phyloP scores from a whole-genome alignment of 2,888 invertebrate genomes.

The Diplolepis rosae region DNA sequence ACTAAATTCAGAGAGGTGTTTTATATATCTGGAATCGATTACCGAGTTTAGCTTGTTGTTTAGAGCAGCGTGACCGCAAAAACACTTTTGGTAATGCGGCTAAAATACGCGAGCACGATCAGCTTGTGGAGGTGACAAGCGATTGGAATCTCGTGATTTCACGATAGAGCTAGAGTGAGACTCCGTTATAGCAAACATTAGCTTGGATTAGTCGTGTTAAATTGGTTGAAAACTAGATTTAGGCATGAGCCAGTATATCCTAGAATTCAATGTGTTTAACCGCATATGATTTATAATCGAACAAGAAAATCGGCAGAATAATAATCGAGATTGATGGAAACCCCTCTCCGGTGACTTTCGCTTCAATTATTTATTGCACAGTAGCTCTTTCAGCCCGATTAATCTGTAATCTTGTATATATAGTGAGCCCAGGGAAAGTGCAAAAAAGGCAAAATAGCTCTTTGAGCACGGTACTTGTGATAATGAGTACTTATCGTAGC shows the following conservation, averaged over 20 bases:
- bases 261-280: not conserved
- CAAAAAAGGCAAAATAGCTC: conserved; percentile 11
- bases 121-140: not conserved
- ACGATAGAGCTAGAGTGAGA: not conserved
- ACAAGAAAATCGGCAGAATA: conserved; percentile 4
- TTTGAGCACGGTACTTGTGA: conserved; percentile 8
- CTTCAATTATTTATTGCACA: conserved; percentile 27
- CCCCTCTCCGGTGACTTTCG: conserved; percentile 16
- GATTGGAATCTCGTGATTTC: conserved; percentile 5
- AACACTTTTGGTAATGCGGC: not conserved
- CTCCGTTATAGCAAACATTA: not conserved
- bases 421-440: conserved; percentile 14
- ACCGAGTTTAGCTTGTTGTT: not conserved
- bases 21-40: not conserved
- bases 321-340: conserved; percentile 24
- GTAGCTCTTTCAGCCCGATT: conserved; percentile 25
- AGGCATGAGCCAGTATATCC: not conserved
- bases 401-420: conserved; percentile 5
- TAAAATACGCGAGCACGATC: not conserved
- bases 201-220: conserved; percentile 21
- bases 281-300: conserved; percentile 14
- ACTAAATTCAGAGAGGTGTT: not conserved
- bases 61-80: not conserved
- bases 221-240: conserved; percentile 20
- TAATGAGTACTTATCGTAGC: not conserved